These are phyloP conservation scores for Cydia pomonella DNA, from an alignment of 1,140 invertebrate genomes.

Conservation along the genomic window DNA sequence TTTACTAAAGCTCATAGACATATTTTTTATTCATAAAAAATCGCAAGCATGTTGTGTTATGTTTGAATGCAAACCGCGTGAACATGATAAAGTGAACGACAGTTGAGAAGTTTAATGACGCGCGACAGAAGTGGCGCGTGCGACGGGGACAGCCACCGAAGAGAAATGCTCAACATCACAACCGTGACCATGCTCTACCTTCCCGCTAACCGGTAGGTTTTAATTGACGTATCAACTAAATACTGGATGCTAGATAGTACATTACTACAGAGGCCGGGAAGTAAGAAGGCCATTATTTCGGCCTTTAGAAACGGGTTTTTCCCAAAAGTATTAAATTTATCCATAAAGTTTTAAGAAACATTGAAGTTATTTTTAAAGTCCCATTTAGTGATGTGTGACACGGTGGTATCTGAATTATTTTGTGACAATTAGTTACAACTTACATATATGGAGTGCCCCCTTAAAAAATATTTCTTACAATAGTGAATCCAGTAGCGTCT, in stretches of 20 bases:
- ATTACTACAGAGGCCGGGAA: too few relatives aligned
- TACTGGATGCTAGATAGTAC: neutral
- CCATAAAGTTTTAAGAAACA: too few relatives aligned
- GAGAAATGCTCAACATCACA: conserved; percentile 25
- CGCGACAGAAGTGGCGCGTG: conserved; percentile 20
- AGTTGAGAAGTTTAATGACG: conserved; percentile 3
- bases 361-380: too few relatives aligned
- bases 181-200: conserved; percentile 23
- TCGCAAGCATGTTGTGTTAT: neutral
- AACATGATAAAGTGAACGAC: conserved; percentile 7
- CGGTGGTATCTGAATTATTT: too few relatives aligned
- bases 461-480: too few relatives aligned
- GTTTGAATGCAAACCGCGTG: conserved; percentile 1
- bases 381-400: too few relatives aligned
- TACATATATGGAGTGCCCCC: too few relatives aligned
- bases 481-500: too few relatives aligned
- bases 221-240: neutral
- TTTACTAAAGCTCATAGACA: neutral
- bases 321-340: too few relatives aligned
- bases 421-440: too few relatives aligned
- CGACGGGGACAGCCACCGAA: neutral
- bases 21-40: conserved; percentile 10
- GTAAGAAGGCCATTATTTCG: too few relatives aligned
- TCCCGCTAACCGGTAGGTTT: conserved; percentile 15
- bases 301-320: too few relatives aligned